Percentiles rank a stretch among this genome's conserved stretches.
Conservation (phyloP, 1,140 invertebrate genomes). For the Pseudomyrmex gracilis region DNA sequence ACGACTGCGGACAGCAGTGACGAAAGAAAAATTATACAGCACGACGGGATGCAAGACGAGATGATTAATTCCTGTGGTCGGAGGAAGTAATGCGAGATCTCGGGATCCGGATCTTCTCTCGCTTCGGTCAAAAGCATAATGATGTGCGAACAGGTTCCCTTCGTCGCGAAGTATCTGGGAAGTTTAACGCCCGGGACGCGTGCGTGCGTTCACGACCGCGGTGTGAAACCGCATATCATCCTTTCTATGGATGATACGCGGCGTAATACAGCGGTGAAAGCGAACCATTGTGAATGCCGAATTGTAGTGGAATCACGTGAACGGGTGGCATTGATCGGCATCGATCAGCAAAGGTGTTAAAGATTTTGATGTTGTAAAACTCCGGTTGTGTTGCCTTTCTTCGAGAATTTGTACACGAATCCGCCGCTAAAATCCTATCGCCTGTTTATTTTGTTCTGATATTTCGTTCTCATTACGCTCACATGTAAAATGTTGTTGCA, state of each 20-base stretch:
- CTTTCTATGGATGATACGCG: conserved; percentile 26
- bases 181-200: conserved; percentile 46
- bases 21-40: conserved; percentile 52
- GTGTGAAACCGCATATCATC: conserved; percentile 49
- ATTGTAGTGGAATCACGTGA: conserved; percentile 41
- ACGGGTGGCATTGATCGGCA: conserved; percentile 8
- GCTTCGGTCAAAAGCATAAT: conserved; percentile 47
- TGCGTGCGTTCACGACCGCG: conserved; percentile 24
- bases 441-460: neutral
- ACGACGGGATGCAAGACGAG: conserved; percentile 28
- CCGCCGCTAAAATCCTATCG: neutral
- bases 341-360: conserved; percentile 29
- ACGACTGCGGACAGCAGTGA: conserved; percentile 17
- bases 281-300: conserved; percentile 36
- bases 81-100: conserved; percentile 44
- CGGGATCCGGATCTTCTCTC: conserved; percentile 25
- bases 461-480: neutral
- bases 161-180: conserved; percentile 35
- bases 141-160: conserved; percentile 55
- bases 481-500: neutral
- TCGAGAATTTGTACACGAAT: neutral
- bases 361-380: neutral
- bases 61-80: conserved; percentile 52
- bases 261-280: conserved; percentile 30
- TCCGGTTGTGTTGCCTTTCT: neutral